Conservation (phyloP, 2,113 vertebrate species). For the Gulo gulo region DNA sequence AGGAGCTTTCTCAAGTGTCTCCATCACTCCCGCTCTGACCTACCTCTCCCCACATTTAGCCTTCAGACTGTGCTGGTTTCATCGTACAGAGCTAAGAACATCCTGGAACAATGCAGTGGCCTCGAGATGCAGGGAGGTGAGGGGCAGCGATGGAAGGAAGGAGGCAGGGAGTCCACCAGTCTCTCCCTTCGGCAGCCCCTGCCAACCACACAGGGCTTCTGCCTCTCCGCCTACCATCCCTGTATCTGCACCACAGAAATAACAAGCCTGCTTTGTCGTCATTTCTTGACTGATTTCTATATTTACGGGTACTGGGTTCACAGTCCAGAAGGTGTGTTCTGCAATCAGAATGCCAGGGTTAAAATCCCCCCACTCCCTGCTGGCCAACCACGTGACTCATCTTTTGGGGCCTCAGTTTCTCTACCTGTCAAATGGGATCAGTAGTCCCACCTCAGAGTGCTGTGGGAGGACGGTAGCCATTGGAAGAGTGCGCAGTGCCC, state of each 20-base stretch:
- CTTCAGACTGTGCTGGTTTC: background rate
- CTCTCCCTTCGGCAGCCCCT: background rate
- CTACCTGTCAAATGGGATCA: background rate
- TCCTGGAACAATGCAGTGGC: background rate
- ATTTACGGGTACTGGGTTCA: background rate
- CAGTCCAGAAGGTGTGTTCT: accelerated
- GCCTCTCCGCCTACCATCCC: too few species aligned
- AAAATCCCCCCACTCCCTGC: background rate
- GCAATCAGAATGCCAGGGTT: background rate
- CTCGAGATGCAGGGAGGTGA: background rate
- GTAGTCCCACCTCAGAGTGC: background rate
- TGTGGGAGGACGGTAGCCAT: background rate
- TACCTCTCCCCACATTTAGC: background rate
- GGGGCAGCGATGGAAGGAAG: background rate
- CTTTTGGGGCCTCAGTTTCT: background rate
- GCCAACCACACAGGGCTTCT: background rate
- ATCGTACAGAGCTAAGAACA: background rate
- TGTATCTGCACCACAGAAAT: background rate
- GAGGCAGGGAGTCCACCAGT: background rate
- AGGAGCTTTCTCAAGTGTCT: background rate
- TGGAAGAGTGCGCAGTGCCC: background rate
- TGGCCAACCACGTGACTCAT: background rate
- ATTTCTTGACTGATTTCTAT: background rate
- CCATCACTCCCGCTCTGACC: background rate
- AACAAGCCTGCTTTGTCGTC: background rate